These are phyloP conservation scores for Hydrolagus affinis DNA, from an alignment of 2,113 vertebrate species.

Conservation along the genomic window DNA sequence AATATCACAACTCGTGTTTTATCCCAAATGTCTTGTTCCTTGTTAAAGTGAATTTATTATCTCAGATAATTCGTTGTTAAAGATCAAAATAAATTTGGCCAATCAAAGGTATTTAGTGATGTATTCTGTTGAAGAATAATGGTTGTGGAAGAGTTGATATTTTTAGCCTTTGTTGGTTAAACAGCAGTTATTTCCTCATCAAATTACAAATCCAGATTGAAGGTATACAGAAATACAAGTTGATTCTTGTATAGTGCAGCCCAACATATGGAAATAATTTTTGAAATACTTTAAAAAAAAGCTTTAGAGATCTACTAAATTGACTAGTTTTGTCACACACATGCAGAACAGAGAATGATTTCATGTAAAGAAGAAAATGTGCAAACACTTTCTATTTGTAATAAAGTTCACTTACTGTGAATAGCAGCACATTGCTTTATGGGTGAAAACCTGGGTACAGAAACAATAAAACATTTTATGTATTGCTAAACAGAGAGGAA, in stretches of 20 bases:
- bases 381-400: not conserved
- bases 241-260: not conserved
- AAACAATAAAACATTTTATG: constrained; percentile 13
- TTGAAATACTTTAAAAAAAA: not conserved
- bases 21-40: not conserved
- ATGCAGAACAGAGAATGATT: not conserved
- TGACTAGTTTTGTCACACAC: not conserved
- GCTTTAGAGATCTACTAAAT: not conserved
- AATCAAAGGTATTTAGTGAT: not conserved
- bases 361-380: not conserved
- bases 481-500: constrained; percentile 14
- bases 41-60: not conserved
- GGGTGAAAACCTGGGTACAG: constrained; percentile 6
- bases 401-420: constrained; percentile 16
- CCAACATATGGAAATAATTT: not conserved
- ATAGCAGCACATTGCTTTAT: not conserved
- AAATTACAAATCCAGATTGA: not conserved
- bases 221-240: not conserved
- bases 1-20: not conserved
- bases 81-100: not conserved
- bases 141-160: not conserved
- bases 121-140: not conserved
- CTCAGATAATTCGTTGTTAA: not conserved
- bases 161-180: not conserved
- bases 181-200: not conserved